phyloP scores from a whole-genome alignment of 2,888 invertebrate genomes.

The Hipparchia semele region DNA sequence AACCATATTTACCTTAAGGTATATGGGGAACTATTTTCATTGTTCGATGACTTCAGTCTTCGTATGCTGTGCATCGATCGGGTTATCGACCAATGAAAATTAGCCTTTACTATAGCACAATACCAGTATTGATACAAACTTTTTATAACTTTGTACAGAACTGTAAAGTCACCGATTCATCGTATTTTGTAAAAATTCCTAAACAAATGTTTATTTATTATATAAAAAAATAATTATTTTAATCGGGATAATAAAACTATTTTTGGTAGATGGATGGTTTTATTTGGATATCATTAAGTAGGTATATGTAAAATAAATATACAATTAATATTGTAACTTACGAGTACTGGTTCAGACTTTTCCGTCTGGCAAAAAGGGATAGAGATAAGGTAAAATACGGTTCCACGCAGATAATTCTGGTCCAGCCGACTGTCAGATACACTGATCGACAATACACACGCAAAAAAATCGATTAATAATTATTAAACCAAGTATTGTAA shows the following conservation, averaged over 20 bases:
- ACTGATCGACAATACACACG: too few species aligned
- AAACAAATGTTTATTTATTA: conserved; percentile 7
- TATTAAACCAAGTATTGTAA: too few species aligned
- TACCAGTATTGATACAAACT: not conserved
- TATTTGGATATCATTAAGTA: not conserved
- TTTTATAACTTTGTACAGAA: conserved; percentile 12
- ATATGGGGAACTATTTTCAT: not conserved
- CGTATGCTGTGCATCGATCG: not conserved
- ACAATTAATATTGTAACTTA: not conserved
- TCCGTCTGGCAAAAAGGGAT: not conserved
- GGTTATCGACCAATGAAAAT: not conserved
- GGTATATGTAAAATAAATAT: too few species aligned
- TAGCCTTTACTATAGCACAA: conserved; percentile 5
- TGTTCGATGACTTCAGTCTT: not conserved
- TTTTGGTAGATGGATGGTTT: conserved; percentile 13
- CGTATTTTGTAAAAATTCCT: not conserved
- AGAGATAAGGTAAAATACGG: not conserved
- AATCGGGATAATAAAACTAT: conserved; percentile 3
- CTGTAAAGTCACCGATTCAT: not conserved
- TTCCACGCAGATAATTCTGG: not conserved
- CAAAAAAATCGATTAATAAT: too few species aligned
- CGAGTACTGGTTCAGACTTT: not conserved
- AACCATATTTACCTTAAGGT: not conserved
- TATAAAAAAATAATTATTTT: not conserved
- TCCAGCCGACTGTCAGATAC: too few species aligned